phyloP scores from a whole-genome alignment of 2,888 invertebrate genomes.

The Brachyptera putata region DNA sequence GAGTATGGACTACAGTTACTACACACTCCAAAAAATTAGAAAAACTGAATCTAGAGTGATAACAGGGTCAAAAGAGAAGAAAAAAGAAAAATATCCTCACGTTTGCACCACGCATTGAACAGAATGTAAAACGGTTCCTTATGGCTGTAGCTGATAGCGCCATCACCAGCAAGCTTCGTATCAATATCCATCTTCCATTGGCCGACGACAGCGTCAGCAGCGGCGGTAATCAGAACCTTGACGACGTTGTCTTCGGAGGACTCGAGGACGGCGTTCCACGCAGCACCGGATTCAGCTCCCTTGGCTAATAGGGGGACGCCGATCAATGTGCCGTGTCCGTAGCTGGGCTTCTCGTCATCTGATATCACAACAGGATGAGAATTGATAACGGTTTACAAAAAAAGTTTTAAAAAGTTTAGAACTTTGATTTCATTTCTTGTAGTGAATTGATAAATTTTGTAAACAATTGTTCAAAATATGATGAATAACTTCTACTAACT shows the following conservation, averaged over 20 bases:
- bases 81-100: too few species aligned
- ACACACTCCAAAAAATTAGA: too few species aligned
- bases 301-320: slow-evolving; percentile 67
- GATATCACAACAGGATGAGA: too few species aligned
- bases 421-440: too few species aligned
- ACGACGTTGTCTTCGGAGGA: slow-evolving; percentile 59
- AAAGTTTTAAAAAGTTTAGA: too few species aligned
- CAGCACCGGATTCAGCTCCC: slow-evolving; percentile 55
- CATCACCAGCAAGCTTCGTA: slow-evolving; percentile 64
- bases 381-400: too few species aligned
- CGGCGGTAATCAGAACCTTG: slow-evolving; percentile 62
- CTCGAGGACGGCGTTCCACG: slow-evolving; percentile 73
- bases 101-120: slow-evolving; percentile 88
- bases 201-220: slow-evolving; percentile 69
- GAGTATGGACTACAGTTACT: too few species aligned
- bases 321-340: slow-evolving; percentile 74
- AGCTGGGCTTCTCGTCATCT: slow-evolving; percentile 72
- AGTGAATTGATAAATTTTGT: too few species aligned
- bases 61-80: too few species aligned
- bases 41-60: too few species aligned
- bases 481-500: too few species aligned
- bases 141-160: slow-evolving; percentile 66
- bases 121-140: slow-evolving; percentile 69
- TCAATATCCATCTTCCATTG: slow-evolving; percentile 83
- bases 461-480: too few species aligned